Conservation (phyloP, 2,113 vertebrate species). For the Okapia johnstoni region DNA sequence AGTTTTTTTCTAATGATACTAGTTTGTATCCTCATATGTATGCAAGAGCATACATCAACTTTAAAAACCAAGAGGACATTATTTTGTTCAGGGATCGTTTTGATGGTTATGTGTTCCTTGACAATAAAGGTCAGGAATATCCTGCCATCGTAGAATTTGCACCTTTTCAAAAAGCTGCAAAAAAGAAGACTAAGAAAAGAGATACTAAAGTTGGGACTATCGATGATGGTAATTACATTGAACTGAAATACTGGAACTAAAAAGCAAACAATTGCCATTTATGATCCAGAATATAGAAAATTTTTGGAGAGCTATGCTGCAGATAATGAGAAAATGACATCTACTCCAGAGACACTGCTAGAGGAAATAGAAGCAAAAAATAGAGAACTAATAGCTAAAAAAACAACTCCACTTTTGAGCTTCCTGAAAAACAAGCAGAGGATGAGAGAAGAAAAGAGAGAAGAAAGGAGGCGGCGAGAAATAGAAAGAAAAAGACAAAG, state of each 20-base stretch:
- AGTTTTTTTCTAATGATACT: conserved; percentile 97
- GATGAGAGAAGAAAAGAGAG: conserved; percentile 96
- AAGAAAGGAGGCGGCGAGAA: conserved; percentile 93
- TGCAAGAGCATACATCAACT: conserved; percentile 97
- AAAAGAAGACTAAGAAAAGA: conserved; percentile 97
- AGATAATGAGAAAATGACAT: conserved; percentile 94
- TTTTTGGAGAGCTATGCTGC: conserved; percentile 95
- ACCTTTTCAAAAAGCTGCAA: conserved; percentile 97
- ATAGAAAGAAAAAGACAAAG: conserved; percentile 92
- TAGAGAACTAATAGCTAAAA: conserved; percentile 96
- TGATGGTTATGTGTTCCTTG: conserved; percentile 98
- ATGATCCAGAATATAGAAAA: conserved; percentile 97
- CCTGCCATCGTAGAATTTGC: conserved; percentile 97
- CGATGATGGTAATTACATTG: no score
- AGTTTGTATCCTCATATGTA: conserved; percentile 96
- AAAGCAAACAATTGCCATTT: no score
- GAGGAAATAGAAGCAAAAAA: conserved; percentile 98
- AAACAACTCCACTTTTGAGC: conserved; percentile 96
- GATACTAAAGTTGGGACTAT: conserved; percentile 96
- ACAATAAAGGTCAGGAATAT: conserved; percentile 96
- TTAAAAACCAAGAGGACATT: conserved; percentile 96
- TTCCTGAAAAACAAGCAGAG: conserved; percentile 99
- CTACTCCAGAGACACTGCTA: conserved; percentile 95
- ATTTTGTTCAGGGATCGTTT: conserved; percentile 97
- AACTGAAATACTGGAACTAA: no score